Percentiles rank a stretch among this genome's conserved stretches.
These are phyloP conservation scores for Malurus melanocephalus DNA, from an alignment of 2,113 vertebrate species.

Conservation along the genomic window DNA sequence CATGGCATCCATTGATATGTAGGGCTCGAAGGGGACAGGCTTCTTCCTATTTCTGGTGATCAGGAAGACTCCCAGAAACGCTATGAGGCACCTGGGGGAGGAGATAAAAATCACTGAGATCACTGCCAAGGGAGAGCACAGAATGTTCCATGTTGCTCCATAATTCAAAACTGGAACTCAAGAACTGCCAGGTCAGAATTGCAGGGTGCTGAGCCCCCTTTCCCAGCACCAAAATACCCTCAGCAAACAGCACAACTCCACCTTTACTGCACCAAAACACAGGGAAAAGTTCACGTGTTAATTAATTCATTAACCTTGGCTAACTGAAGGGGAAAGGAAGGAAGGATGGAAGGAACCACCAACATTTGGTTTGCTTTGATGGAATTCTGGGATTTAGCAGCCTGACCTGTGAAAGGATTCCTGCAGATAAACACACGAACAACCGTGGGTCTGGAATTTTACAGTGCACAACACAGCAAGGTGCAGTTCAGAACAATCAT, in stretches of 20 bases:
- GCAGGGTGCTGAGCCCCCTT: not conserved
- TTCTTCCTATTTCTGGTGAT: slow-evolving; percentile 88
- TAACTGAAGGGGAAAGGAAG: not conserved
- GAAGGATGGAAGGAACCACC: not conserved
- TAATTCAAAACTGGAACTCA: not conserved
- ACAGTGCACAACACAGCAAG: not conserved
- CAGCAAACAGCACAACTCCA: not conserved
- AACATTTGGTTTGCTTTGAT: not conserved
- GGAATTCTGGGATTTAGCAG: not conserved
- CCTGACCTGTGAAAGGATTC: not conserved
- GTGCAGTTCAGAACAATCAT: not conserved
- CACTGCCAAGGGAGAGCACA: not conserved
- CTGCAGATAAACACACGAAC: not conserved
- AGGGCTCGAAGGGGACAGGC: slow-evolving; percentile 87
- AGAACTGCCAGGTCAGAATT: not conserved
- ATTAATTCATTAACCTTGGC: not conserved
- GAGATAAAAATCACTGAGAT: not conserved
- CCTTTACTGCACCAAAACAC: not conserved
- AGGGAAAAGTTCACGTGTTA: not conserved
- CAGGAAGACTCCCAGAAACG: slow-evolving; percentile 90
- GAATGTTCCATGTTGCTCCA: not conserved
- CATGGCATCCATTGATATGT: slow-evolving; percentile 91
- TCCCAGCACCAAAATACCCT: not conserved
- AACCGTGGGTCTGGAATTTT: not conserved
- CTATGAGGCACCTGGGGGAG: slow-evolving; percentile 78